Evolutionary conservation across 2,113 vertebrate genomes (phyloP), one percentile per base, ranked within the genome.

Genomic region (Scytalopus superciliaris): DNA sequence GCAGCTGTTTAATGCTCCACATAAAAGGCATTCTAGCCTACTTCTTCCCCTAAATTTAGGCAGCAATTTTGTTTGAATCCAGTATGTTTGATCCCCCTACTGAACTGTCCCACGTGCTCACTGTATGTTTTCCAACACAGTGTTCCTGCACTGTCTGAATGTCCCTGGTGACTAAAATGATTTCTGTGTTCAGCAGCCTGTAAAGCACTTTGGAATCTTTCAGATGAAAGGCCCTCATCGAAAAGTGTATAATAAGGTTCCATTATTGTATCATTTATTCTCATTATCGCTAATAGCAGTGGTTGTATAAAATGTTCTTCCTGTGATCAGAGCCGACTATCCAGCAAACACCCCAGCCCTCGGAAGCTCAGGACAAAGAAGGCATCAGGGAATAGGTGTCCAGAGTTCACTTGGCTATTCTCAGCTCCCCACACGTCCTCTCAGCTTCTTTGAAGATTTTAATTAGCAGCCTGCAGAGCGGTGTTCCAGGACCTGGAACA

Each of bases 201-300:
- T 73, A 94, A 93, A 97, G 86, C 88, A 90, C 83, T 85, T 84
- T 1, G 0, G 89, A 94, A 90, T 79, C 89, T 96, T 91, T 93
- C 87, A 96, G 87, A 96, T 94, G 81, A 96, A 96, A 97, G 88
- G 92, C 73, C 77, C n/a, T 81, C 90, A 57, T 89, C 9, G 23
- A 82, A 89, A 95, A 94, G 57, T 84, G 31, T 75, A 53, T 84
- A 90, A 93, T 92, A 93, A 87, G 80, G 84, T 92, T 96, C 76
- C 90, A 84, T 93, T 95, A 93, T 89, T 87, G 93, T 94, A 23
- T 55, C 94, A 87, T 96, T 95, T 92, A 89, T 94, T 93, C 94
- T 96, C 93, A 95, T 97, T 96, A 96, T 66, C 49, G 1, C 88
- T 95, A 89, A 96, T 94, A 84, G 93, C 90, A 68, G 92, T 87